These are phyloP conservation scores for Malaclemys terrapin DNA, from an alignment of 2,113 vertebrate species.

Conservation along the genomic window DNA sequence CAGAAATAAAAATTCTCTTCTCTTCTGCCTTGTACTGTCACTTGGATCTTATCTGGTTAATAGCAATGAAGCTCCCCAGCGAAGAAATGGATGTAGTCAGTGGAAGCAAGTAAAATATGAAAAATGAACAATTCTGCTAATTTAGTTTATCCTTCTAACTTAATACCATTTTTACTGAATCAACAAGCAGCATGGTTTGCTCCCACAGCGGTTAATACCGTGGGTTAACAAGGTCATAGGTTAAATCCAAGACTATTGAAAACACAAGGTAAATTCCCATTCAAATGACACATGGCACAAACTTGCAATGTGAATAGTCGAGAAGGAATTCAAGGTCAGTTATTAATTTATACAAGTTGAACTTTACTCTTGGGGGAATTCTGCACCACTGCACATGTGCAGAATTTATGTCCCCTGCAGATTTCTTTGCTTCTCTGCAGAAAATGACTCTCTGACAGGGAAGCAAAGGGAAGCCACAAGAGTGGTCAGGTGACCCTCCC, in stretches of 20 bases:
- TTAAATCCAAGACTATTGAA: background rate
- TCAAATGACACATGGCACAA: background rate
- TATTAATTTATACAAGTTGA: background rate
- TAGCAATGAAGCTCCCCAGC: background rate
- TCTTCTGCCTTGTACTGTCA: background rate
- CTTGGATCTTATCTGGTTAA: background rate
- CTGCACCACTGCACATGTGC: too few species aligned
- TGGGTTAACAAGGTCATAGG: background rate
- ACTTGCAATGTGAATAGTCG: background rate
- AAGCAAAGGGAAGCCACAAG: too few species aligned
- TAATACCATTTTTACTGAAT: background rate
- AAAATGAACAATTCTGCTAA: background rate
- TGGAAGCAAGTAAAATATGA: background rate
- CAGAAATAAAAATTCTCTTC: background rate
- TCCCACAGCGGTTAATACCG: background rate
- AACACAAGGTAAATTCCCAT: background rate
- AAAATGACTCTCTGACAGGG: too few species aligned
- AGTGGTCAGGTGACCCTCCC: too few species aligned
- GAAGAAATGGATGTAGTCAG: background rate
- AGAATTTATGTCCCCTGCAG: too few species aligned
- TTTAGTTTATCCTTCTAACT: background rate
- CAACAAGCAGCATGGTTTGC: background rate
- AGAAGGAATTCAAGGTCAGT: background rate
- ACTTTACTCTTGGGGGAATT: too few species aligned
- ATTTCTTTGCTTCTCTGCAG: too few species aligned